Conservation (phyloP, 1,140 invertebrate species). For the Calephelis virginiensis region DNA sequence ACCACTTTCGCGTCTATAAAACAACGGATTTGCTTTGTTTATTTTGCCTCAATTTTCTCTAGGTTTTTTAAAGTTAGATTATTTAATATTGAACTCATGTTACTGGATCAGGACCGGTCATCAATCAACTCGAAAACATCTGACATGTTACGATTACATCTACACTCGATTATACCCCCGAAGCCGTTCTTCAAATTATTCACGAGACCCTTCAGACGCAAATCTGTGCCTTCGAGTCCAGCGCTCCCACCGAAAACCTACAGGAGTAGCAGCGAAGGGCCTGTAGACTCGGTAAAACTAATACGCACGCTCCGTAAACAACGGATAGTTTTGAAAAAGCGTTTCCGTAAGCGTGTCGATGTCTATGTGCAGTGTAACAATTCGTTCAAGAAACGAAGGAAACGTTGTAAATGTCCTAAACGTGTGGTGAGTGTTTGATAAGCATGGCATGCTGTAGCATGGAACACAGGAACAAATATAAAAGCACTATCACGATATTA, state of each 20-base stretch:
- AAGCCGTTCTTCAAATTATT: slow-evolving; percentile 79
- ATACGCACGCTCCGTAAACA: slow-evolving; percentile 52
- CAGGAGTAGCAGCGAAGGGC: slow-evolving; percentile 77
- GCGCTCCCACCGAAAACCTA: slow-evolving; percentile 74
- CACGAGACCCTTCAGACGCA: slow-evolving; percentile 82
- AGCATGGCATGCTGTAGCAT: slow-evolving; percentile 33
- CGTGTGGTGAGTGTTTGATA: slow-evolving; percentile 69
- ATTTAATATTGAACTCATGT: not conserved
- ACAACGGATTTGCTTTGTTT: too few relatives aligned
- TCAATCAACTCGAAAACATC: slow-evolving; percentile 68
- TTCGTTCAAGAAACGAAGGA: slow-evolving; percentile 47
- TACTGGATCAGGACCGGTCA: slow-evolving; percentile 54
- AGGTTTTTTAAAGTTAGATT: not conserved
- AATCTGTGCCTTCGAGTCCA: slow-evolving; percentile 82
- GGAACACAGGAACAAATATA: slow-evolving; percentile 33
- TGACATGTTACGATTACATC: slow-evolving; percentile 69
- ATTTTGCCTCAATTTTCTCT: not conserved
- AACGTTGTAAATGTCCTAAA: slow-evolving; percentile 57
- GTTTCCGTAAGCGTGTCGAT: slow-evolving; percentile 61
- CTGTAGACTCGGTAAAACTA: slow-evolving; percentile 66
- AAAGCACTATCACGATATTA: slow-evolving; percentile 16
- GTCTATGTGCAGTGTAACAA: slow-evolving; percentile 67
- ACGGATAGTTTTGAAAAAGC: slow-evolving; percentile 55
- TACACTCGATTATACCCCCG: slow-evolving; percentile 73
- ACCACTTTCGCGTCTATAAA: too few relatives aligned